Base-by-base conservation (phyloP, 2,888 invertebrate species). In the Epinotia brunnichana region DNA sequence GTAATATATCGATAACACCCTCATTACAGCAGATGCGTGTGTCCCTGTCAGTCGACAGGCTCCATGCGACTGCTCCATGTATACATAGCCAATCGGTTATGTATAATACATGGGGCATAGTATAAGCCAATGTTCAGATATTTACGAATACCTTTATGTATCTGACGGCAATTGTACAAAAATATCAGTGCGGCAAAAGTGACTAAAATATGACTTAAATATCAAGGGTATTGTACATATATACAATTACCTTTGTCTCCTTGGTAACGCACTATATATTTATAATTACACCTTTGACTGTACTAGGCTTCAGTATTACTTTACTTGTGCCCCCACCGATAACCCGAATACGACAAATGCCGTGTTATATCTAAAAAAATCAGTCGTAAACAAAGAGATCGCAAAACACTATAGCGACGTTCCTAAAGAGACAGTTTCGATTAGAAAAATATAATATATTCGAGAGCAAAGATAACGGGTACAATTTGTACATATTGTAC, bases 351-450 rank as follows among this genome's bases (percentile, higher is more conserved):
- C 54, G 56, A 56, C 29, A 15, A 15, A 57, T n/a, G 29, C 15
- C 66, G 19, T 19, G 35, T 24, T 69, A 63, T 48, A 69, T 51
- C 67, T 69, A 73, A 62, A 51, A 71, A 85, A 87, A 87, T 91
- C 90, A 91, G 90, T 91, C 90, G 63, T 84, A 84, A 84, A 82
- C 82, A 84, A 75, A 84, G 83, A 84, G 87, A 87, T 86, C 88
- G 78, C 86, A 51, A 81, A 81, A 81, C 79, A 79, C 80, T 75
- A 78, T 48, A 51, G 48, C 69, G 73, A 68, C 56, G 29, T 67
- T 51, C 57, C 57, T 59, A 63, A 57, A 56, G 44, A 80, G 84
- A 82, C 13, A 77, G 57, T 71, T 81, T 78, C 79, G 73, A 73
- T 75, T 69, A 59, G 79, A 85, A 84, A 85, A 85, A 83, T 85